Conservation (phyloP, 1,140 invertebrate species). For the Drosophila eugracilis region DNA sequence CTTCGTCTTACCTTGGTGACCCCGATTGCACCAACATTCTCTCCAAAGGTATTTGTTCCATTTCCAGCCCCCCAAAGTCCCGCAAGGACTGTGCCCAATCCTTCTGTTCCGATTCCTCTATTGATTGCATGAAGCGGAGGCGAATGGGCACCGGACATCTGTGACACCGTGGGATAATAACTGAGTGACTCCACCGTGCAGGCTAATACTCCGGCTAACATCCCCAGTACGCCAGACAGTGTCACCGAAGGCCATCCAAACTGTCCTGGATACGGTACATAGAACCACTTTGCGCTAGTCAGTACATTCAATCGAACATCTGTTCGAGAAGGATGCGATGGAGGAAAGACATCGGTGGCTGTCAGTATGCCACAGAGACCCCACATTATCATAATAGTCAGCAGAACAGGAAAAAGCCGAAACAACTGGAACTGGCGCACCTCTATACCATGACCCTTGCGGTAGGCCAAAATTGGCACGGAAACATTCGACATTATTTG, state of each 20-base stretch:
- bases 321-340: slow-evolving; percentile 90
- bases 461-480: slow-evolving; percentile 88
- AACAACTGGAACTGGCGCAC: slow-evolving; percentile 90
- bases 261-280: slow-evolving; percentile 94
- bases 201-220: slow-evolving; percentile 93
- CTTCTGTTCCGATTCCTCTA: slow-evolving; percentile 93
- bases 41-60: slow-evolving; percentile 94
- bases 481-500: slow-evolving; percentile 91
- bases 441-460: slow-evolving; percentile 86
- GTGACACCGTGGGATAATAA: slow-evolving; percentile 94
- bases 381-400: slow-evolving; percentile 94
- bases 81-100: slow-evolving; percentile 92
- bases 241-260: slow-evolving; percentile 93
- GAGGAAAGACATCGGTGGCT: slow-evolving; percentile 87
- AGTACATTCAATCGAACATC: slow-evolving; percentile 91
- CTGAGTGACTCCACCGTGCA: slow-evolving; percentile 95
- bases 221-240: slow-evolving; percentile 89
- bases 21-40: slow-evolving; percentile 96
- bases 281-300: slow-evolving; percentile 91
- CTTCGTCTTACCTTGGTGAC: slow-evolving; percentile 86
- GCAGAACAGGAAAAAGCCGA: slow-evolving; percentile 93
- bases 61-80: slow-evolving; percentile 93
- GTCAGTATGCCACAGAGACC: slow-evolving; percentile 91
- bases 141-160: slow-evolving; percentile 91
- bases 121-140: slow-evolving; percentile 95